Evolutionary conservation across 2,797 vertebrate genomes (phyloP), one percentile per base, ranked within the genome.

Genomic region (Myotis daubentonii): DNA sequence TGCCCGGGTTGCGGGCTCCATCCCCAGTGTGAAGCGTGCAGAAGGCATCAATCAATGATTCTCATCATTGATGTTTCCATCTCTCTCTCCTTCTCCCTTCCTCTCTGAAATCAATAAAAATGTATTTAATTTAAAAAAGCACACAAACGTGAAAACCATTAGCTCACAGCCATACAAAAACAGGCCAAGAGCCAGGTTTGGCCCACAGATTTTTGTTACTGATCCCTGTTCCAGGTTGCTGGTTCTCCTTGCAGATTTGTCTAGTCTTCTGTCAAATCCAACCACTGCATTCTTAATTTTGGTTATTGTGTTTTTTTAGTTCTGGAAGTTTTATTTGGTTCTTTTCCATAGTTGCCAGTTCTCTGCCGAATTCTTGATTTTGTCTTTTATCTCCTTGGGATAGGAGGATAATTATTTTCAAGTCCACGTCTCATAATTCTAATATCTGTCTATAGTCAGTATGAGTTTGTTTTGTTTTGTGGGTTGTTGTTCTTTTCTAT

Each of bases 381-480:
- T 66, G 47, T 65, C 38, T 92, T 92, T 90, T 82, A 83, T 78
- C 79, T 85, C 85, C 41, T 49, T 87, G 41, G 16, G 76, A 83
- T 62, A 83, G 28, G 30, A 94, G 8, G 16, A 70, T 62, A 53
- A 78, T 78, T 93, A 66, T 91, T 81, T 71, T 84, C 84, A 84
- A 95, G 3, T n/a, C 38, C 81, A 25, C 6, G 28, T 87, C 71
- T 84, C 76, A 90, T 53, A 92, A 84, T 92, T 92, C 66, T 57
- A 60, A n/a, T 62, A 44, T 90, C 65, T 74, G 23, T 88, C 75
- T 81, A 41, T 20, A 72, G 41, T 17, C 55, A 74, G 1, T 72
- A 12, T 90, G 47, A 68, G 41, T 76, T 71, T 89, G 44, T 89
- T 84, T 90, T 60, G 57, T 60, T 57, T 57, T 25, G 55, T 57